Evolutionary conservation across 2,797 vertebrate species (phyloP), one percentile per base, ranked within the genome.

Genomic region (Aphelocoma californica): DNA sequence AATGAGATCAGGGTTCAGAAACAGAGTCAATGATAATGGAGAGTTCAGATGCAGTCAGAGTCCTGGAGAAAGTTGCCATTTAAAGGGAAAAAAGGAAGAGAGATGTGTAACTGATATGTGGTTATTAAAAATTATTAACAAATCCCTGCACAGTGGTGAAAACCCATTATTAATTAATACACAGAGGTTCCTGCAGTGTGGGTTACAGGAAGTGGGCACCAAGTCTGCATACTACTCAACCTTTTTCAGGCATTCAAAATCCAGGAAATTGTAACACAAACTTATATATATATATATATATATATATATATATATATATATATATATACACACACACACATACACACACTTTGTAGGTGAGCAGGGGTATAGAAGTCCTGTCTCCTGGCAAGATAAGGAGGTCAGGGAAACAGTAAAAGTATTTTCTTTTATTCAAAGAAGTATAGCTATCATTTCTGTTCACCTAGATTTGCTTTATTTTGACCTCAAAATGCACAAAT

Each of bases 251-350:
- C 9, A 78, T n/a, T 31, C 17, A 81, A 31, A 81, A 47, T 29
- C n/a, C 29, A 74, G 12, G 3, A 19, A 79, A 24, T 4, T 53
- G 2, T 11, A 60, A 56, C 5, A 44, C 16, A 77, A 15, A 29
- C 4, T 19, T 19, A 34, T 34, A 34, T 3, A 13, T 6, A 12
- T 1, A 34, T 11, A 14, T 1, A 28, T 7, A 24, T 2, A 32
- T 3, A 42, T 34, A 34, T 34, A 34, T 3, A 13, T 6, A 12
- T 1, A 34, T 11, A 14, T 1, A 28, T 7, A 24, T 2, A 32
- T 3, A 42, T 1, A 71, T 1, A 53, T 1, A 29, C 8, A 21
- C 23, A 45, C 4, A 36, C 3, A 32, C 4, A 42, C 1, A 71
- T 1, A 53, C 1, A 29, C 9, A 21, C 23, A 45, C 4, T 71